A percentile compares a stretch with the other conserved stretches of the same genome.
Conservation (phyloP, 2,113 vertebrate genomes). For the Dipodomys ordii region DNA sequence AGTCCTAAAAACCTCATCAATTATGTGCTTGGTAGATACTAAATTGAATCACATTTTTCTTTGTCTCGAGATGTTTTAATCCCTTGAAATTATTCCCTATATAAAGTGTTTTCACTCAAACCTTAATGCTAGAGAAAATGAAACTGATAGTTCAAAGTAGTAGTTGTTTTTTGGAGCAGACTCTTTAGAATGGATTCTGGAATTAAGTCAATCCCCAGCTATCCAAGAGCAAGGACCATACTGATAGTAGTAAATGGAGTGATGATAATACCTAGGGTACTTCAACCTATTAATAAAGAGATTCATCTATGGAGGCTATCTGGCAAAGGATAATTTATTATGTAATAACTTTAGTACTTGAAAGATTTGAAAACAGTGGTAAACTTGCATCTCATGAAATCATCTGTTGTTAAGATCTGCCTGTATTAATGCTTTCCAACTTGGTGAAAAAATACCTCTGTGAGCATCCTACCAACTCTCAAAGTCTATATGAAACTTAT, state of each 20-base stretch:
- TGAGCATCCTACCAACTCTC: background rate
- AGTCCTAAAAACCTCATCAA: background rate
- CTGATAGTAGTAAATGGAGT: background rate
- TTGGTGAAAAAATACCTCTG: background rate
- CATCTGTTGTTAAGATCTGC: background rate
- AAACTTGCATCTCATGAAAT: background rate
- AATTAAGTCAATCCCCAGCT: background rate
- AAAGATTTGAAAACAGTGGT: background rate
- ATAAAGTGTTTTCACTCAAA: background rate
- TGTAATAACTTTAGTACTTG: background rate
- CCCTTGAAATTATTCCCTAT: background rate
- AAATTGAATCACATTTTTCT: background rate
- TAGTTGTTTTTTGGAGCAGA: background rate
- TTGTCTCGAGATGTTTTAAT: background rate
- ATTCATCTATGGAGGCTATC: background rate
- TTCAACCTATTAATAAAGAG: background rate
- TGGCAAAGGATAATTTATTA: background rate
- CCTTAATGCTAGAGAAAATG: background rate
- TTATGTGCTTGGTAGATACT: background rate
- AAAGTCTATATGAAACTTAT: background rate
- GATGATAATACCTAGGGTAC: background rate
- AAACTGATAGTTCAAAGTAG: slow-evolving; percentile 4
- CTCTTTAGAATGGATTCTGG: background rate
- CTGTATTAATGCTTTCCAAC: background rate
- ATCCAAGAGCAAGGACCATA: background rate